These are phyloP conservation scores for Mechanitis mazaeus DNA, from an alignment of 2,888 invertebrate species.

Conservation along the genomic window DNA sequence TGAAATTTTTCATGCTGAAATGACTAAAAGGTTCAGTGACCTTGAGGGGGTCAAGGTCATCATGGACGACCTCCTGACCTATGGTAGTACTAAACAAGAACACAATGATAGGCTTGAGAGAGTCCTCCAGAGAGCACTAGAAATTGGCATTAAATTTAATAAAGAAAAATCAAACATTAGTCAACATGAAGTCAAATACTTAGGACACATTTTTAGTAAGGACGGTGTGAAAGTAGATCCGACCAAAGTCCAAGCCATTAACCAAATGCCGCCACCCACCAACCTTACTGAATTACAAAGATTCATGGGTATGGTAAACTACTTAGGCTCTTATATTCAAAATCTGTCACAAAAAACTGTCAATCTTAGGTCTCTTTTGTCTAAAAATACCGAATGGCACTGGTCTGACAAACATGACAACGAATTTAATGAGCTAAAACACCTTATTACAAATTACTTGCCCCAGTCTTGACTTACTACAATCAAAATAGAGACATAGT, in stretches of 20 bases:
- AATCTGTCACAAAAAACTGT: not conserved
- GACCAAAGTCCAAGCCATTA: conserved; percentile 25
- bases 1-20: conserved; percentile 29
- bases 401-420: conserved; percentile 19
- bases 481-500: conserved; percentile 13
- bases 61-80: conserved; percentile 29
- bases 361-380: conserved; percentile 12
- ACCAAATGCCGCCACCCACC: conserved; percentile 23
- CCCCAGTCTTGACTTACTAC: conserved; percentile 20
- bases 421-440: conserved; percentile 14
- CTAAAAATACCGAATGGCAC: conserved; percentile 22
- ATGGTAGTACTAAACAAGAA: conserved; percentile 19
- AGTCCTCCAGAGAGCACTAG: not conserved
- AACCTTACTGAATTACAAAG: not conserved
- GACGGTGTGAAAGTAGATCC: conserved; percentile 23
- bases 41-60: conserved; percentile 23
- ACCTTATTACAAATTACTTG: conserved; percentile 12
- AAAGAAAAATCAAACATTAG: conserved; percentile 24
- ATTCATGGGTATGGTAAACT: conserved; percentile 8
- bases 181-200: conserved; percentile 20
- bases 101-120: not conserved
- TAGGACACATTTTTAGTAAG: conserved; percentile 28
- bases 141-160: conserved; percentile 26
- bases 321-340: not conserved
- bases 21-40: conserved; percentile 26